A percentile compares a stretch with the other conserved stretches of the same genome.
phyloP scores from a whole-genome alignment of 1,140 invertebrate species.

The Drosophila hydei region DNA sequence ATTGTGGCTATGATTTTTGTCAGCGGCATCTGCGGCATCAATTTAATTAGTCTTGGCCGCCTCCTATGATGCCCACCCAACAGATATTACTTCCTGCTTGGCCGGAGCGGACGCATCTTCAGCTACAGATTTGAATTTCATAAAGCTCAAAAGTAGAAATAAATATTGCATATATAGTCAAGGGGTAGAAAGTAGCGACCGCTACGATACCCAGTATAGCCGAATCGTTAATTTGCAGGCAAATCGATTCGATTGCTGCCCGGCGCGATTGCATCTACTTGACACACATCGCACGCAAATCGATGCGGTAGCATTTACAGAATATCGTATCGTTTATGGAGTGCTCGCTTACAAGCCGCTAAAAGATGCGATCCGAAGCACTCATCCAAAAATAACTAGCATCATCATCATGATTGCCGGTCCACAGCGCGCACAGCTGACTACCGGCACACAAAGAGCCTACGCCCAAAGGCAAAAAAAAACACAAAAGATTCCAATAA shows the following conservation, averaged over 20 bases:
- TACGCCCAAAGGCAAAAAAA: constrained; percentile 34
- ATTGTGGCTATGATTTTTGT: constrained; percentile 73
- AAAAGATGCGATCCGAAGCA: constrained; percentile 37
- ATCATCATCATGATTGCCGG: constrained; percentile 27
- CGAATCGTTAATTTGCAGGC: constrained; percentile 74
- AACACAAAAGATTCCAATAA: not conserved
- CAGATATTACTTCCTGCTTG: constrained; percentile 70
- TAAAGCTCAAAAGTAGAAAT: constrained; percentile 46
- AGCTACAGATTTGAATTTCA: constrained; percentile 64
- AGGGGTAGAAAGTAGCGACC: constrained; percentile 66
- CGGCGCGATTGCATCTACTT: constrained; percentile 76
- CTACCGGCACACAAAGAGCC: constrained; percentile 41
- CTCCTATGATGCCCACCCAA: constrained; percentile 3
- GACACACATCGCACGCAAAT: constrained; percentile 81
- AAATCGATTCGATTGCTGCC: constrained; percentile 62
- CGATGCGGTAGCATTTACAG: constrained; percentile 79
- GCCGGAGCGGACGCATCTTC: constrained; percentile 27
- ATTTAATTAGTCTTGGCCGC: constrained; percentile 54
- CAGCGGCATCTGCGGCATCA: constrained; percentile 18
- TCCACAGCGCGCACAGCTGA: not conserved
- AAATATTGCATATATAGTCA: constrained; percentile 65
- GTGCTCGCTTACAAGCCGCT: constrained; percentile 15
- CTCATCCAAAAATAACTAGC: constrained; percentile 66
- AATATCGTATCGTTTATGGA: constrained; percentile 40
- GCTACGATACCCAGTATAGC: constrained; percentile 49